A percentile compares a stretch with the other conserved stretches of the same genome.
Evolutionary conservation across 2,888 invertebrate species (phyloP).

Genomic region (Sturmia bella): DNA sequence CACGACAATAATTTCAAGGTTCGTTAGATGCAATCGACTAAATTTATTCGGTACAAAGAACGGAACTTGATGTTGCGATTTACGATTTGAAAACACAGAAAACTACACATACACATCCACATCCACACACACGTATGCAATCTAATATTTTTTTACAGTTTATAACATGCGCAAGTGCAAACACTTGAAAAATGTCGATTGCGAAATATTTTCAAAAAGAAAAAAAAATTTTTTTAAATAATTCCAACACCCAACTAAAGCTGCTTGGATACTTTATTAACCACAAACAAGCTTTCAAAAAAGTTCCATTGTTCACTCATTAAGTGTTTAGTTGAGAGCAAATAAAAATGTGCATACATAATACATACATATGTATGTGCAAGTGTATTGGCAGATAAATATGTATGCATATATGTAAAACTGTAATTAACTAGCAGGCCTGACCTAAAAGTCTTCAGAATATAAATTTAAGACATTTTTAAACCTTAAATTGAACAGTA

Average conservation of each 20-base stretch:
- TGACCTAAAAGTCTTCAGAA: neutral
- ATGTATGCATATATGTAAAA: neutral
- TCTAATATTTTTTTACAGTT: neutral
- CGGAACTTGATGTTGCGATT: conserved; percentile 64
- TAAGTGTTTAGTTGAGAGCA: conserved; percentile 27
- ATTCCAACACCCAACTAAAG: conserved; percentile 16
- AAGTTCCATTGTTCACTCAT: conserved; percentile 43
- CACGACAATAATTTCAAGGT: conserved; percentile 81
- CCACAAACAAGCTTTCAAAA: conserved; percentile 54
- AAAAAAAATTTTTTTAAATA: conserved; percentile 1
- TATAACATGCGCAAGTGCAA: conserved; percentile 35
- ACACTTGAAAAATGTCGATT: conserved; percentile 61
- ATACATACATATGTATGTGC: neutral
- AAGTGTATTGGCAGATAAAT: neutral
- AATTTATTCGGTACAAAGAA: conserved; percentile 68
- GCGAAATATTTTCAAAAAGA: conserved; percentile 50
- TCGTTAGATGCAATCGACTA: conserved; percentile 78
- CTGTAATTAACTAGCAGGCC: conserved; percentile 16
- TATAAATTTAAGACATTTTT: no score
- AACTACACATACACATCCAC: neutral
- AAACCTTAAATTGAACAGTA: no score
- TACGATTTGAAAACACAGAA: conserved; percentile 6
- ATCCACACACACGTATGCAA: neutral
- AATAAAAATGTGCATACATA: conserved; percentile 24
- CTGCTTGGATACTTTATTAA: conserved; percentile 24